Percentiles rank a stretch among this genome's conserved stretches.
These are phyloP conservation scores for Chroicocephalus ridibundus DNA, from an alignment of 2,113 vertebrate species.

Conservation along the genomic window DNA sequence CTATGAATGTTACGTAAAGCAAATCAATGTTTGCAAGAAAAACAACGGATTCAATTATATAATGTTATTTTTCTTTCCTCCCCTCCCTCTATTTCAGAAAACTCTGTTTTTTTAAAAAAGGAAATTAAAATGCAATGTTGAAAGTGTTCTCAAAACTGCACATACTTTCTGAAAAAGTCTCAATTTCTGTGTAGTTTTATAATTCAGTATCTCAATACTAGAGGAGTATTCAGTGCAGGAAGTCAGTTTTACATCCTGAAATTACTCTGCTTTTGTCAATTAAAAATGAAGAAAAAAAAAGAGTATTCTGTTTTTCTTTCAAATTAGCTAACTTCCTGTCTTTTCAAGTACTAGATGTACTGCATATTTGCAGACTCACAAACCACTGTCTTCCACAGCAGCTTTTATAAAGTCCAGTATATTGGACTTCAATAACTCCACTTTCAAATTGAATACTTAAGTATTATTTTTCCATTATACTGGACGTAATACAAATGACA, in stretches of 20 bases:
- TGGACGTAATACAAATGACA: not conserved
- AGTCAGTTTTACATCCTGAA: not conserved
- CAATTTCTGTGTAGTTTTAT: not conserved
- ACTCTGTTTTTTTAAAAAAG: not conserved
- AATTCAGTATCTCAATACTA: not conserved
- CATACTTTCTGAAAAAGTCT: not conserved
- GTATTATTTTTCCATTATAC: not conserved
- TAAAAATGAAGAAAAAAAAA: not conserved
- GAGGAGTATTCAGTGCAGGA: not conserved
- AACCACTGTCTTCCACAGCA: not conserved
- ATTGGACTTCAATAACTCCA: not conserved
- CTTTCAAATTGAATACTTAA: not conserved
- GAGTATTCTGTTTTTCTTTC: not conserved
- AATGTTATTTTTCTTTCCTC: not conserved
- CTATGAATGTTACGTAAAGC: not conserved
- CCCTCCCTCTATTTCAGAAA: not conserved
- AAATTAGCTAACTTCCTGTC: not conserved
- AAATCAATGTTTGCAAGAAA: not conserved
- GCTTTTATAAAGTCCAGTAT: not conserved
- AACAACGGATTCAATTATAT: not conserved
- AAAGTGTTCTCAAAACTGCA: not conserved
- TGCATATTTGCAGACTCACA: not conserved
- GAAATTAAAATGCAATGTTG: not conserved
- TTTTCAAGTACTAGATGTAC: not conserved
- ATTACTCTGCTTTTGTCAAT: not conserved